Conservation (phyloP, 2,888 invertebrate genomes). For the Phortica okadai region DNA sequence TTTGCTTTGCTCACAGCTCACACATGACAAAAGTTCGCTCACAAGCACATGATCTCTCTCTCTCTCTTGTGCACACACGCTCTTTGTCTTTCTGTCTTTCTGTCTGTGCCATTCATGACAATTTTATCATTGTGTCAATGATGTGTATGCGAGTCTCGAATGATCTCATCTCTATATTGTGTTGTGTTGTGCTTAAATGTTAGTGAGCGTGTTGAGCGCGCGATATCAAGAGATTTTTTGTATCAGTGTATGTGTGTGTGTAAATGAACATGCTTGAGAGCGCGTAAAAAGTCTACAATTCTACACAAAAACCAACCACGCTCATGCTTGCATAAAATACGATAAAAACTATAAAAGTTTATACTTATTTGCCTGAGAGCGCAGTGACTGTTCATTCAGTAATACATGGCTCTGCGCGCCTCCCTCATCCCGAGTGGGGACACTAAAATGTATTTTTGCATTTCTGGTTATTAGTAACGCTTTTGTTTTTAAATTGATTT, state of each 20-base stretch:
- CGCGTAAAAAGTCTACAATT: conserved; percentile 23
- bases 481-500: conserved; percentile 7
- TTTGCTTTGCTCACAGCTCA: not conserved
- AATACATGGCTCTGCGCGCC: not conserved
- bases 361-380: no score
- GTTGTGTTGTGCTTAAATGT: not conserved
- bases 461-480: not conserved
- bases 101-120: no score
- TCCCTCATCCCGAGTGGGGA: not conserved
- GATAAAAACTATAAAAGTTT: not conserved
- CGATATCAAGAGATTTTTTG: not conserved
- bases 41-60: not conserved
- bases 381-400: not conserved
- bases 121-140: not conserved
- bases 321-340: not conserved
- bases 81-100: not conserved
- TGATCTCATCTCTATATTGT: conserved; percentile 27
- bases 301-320: not conserved
- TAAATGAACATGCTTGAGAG: not conserved
- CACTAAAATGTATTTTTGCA: not conserved
- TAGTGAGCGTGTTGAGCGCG: not conserved
- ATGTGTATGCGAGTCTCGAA: not conserved
- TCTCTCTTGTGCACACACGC: not conserved
- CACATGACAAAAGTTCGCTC: not conserved
- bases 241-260: not conserved